Conservation (phyloP, 2,797 vertebrate genomes). For the Periophthalmus magnuspinnatus region DNA sequence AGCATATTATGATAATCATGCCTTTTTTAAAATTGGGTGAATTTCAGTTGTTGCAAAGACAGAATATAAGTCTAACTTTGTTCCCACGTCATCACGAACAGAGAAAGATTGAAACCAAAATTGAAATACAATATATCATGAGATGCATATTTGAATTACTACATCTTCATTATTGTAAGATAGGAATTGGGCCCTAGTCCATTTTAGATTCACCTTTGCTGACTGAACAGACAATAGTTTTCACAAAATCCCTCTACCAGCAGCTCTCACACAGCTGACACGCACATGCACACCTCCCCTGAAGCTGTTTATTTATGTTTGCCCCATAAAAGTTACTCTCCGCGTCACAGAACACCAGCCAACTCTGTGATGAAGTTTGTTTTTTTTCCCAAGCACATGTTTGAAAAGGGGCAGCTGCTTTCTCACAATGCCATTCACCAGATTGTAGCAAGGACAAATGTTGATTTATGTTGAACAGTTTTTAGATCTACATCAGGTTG, state of each 20-base stretch:
- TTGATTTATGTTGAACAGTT: constrained; percentile 23
- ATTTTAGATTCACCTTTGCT: background rate
- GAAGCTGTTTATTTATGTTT: constrained; percentile 19
- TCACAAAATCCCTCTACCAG: constrained; percentile 6
- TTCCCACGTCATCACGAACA: constrained; percentile 28
- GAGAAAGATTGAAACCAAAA: background rate
- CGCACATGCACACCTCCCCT: constrained; percentile 34
- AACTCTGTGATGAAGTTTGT: background rate
- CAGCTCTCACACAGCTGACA: constrained; percentile 32
- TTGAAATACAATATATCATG: too few relatives aligned
- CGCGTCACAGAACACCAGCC: background rate
- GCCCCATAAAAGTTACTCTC: constrained; percentile 7
- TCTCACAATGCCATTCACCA: constrained; percentile 12
- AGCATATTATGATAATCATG: too few relatives aligned
- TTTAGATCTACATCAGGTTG: constrained; percentile 9
- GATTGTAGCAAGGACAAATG: constrained; percentile 9
- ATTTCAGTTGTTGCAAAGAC: background rate
- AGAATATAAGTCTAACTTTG: constrained; percentile 19
- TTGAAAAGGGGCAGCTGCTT: background rate
- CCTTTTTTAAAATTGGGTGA: too few relatives aligned
- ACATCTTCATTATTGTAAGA: background rate
- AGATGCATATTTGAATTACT: background rate
- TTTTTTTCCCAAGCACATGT: background rate
- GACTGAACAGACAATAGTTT: background rate
- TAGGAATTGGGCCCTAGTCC: background rate